Conservation (phyloP, 1,140 invertebrate species). For the Drosophila mayri region DNA sequence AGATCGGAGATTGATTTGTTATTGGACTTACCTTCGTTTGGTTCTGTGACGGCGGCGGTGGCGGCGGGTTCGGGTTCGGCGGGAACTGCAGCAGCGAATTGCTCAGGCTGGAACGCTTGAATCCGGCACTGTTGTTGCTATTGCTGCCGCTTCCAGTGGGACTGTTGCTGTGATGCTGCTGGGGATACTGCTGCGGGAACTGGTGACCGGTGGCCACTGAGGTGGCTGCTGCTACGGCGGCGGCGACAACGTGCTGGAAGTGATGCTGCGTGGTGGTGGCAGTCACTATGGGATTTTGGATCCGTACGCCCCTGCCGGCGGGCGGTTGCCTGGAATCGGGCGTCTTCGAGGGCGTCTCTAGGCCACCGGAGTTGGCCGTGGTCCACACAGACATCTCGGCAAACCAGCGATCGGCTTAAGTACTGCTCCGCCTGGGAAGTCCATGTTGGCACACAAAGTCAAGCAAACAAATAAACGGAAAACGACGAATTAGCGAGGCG, state of each 20-base stretch:
- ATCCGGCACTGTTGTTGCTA: conserved; percentile 56
- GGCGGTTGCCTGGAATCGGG: background rate
- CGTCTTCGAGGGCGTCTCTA: conserved; percentile 71
- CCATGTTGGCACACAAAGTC: conserved; percentile 55
- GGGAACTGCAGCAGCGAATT: conserved; percentile 63
- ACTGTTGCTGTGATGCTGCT: conserved; percentile 51
- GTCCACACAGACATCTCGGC: conserved; percentile 85
- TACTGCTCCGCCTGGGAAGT: conserved; percentile 33
- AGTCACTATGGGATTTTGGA: conserved; percentile 21
- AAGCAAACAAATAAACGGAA: conserved; percentile 20
- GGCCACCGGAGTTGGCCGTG: conserved; percentile 81
- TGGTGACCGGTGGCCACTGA: conserved; percentile 69
- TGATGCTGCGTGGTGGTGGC: conserved; percentile 49
- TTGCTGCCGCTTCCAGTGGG: conserved; percentile 55
- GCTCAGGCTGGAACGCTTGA: conserved; percentile 65
- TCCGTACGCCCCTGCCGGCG: conserved; percentile 6
- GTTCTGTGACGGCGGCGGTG: conserved; percentile 53
- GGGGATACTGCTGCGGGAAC: conserved; percentile 46
- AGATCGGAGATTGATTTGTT: conserved; percentile 43
- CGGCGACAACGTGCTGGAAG: conserved; percentile 75
- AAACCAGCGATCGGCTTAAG: conserved; percentile 24
- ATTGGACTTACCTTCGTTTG: conserved; percentile 63
- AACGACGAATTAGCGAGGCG: conserved; percentile 19
- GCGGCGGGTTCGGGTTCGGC: conserved; percentile 39
- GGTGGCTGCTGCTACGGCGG: conserved; percentile 70